Evolutionary conservation across 2,888 invertebrate species (phyloP), one percentile per base, ranked within the genome.

Genomic region (Nebria brevicollis): DNA sequence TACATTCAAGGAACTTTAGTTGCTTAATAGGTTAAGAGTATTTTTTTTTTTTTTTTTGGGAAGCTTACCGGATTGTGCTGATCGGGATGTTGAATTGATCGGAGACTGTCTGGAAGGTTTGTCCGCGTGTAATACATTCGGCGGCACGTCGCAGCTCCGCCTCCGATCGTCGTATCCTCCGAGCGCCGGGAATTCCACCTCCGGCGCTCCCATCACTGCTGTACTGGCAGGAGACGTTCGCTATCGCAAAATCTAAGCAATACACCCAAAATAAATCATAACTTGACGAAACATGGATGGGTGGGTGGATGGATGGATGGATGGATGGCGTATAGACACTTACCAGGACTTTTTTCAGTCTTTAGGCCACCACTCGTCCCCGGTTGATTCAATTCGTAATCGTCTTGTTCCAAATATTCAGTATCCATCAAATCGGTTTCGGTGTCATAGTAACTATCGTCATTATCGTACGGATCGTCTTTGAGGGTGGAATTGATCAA

Each of bases 1-100:
- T 34, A 5, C 34, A 34, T 34, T 34, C 34, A 4, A 7, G 54
- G 7, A 54, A 54, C 54, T 54, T 8, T 6, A 54, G 54, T 54
- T 54, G 7, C 54, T 54, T 6, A 3, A 54, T 8, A 13, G 54
- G 54, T 13, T 3, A 54, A 20, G 20, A 20, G 20, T 20, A 20
- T 20, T 20, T 20, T 20, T 20, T 20, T 20, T 20, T 54, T 3
- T 1, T 54, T 54, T 7, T 54, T 3, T 6, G 54, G 2, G 7
- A 13, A 54, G 77, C 87, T 85, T 73, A 91, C 91, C 92, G 92
- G 88, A 96, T 95, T 66, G 96, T 96, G 43, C 95, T 95, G 84
- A 96, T 96, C 82, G 96, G 96, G 89, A 96, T 96, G 88, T 95
- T 95, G 89, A 95, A 96, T 90, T 95, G 95, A 86, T 95, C 95